Evolutionary conservation across 2,113 vertebrate genomes (phyloP), one percentile per base, ranked within the genome.

Genomic region (Equus quagga): DNA sequence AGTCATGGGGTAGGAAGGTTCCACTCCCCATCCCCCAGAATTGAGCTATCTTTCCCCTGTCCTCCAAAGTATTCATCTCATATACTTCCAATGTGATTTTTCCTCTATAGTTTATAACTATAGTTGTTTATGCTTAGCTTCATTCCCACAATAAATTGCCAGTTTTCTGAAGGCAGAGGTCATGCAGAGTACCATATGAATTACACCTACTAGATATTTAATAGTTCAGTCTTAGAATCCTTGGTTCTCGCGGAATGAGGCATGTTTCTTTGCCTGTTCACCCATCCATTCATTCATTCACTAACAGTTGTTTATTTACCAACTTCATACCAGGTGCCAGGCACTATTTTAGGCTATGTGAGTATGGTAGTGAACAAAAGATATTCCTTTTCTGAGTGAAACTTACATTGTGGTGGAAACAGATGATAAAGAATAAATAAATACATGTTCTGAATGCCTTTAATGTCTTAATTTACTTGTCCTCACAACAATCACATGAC

Each of bases 111-210:
- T 91, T 95, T 54, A 31, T 91, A 89, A 89, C 2, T 17, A 46
- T 58, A 60, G 56, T 36, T 69, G 12, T 93, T 90, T 90, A 21
- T n/a, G 69, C 58, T 75, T 93, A 92, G 36, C 62, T 75, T 95
- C 67, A 62, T 94, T 89, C 60, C 2, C 44, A 64, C 51, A 70
- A 36, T 67, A 33, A 78, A 62, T 93, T 17, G 7, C 58, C 83
- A 81, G 56, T 92, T 89, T 89, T 60, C 76, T 83, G 44, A 94
- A 89, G 67, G 76, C 11, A n/a, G 13, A 87, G 73, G 67, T 89
- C 69, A 70, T 84, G 58, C 36, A 75, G 56, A 85, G 65, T 92
- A 49, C 28, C 73, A 28, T 82, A 78, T 70, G 91, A 90, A 67
- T 93, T 62, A 46, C 12, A 49, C 46, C 19, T 96, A 46, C 14